Evolutionary conservation across 2,113 vertebrate species (phyloP).

Genomic region (Platysternon megacephalum): DNA sequence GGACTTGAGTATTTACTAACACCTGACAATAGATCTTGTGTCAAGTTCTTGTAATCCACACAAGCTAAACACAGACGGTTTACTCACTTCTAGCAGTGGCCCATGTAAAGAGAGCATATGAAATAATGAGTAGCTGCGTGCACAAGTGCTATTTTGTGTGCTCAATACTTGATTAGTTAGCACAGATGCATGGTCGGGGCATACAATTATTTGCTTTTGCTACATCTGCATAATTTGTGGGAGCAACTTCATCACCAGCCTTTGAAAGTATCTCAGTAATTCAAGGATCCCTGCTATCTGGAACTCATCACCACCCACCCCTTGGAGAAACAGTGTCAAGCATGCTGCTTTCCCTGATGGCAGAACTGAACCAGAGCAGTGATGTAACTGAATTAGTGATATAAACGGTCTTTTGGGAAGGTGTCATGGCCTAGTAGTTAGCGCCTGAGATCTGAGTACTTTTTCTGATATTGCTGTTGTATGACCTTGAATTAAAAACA

Average conservation of each 20-base stretch:
- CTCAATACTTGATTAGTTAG: background rate
- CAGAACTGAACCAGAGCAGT: background rate
- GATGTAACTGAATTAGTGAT: background rate
- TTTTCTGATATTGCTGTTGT: background rate
- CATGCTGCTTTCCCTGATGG: background rate
- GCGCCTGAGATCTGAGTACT: background rate
- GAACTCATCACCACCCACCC: background rate
- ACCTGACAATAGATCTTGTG: background rate
- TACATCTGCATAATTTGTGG: background rate
- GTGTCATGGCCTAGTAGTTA: background rate
- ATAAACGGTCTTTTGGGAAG: background rate
- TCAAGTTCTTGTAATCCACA: fast-evolving
- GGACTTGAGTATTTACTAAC: background rate
- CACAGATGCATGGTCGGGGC: background rate
- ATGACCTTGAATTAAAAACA: background rate
- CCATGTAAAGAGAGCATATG: background rate
- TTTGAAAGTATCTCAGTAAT: background rate
- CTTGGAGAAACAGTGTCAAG: background rate
- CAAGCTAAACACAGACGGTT: background rate
- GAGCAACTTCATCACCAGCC: background rate
- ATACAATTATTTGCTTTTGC: background rate
- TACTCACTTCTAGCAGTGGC: background rate
- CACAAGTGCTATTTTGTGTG: background rate
- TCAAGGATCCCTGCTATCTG: background rate
- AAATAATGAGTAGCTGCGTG: background rate